phyloP scores from a whole-genome alignment of 2,888 invertebrate species.

The Cremastinae sp. region DNA sequence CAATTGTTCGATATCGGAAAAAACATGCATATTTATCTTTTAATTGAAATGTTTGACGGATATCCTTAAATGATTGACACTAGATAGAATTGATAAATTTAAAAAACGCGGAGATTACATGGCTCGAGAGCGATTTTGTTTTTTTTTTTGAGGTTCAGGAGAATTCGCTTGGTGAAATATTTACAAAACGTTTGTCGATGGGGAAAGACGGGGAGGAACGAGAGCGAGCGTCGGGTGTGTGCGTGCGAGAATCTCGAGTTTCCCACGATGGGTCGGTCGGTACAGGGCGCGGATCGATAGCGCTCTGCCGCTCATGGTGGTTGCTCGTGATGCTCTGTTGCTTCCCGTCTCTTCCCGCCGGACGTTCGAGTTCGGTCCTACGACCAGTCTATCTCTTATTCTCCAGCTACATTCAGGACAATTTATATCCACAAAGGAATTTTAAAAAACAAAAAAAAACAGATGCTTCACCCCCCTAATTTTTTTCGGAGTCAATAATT shows the following conservation, averaged over 20 bases:
- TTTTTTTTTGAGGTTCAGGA: too few relatives aligned
- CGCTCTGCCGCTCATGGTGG: constrained; percentile 42
- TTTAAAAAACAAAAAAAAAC: constrained; percentile 33
- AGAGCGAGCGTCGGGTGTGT: constrained; percentile 36
- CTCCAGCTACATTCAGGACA: constrained; percentile 32
- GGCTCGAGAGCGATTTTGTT: too few relatives aligned
- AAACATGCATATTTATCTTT: too few relatives aligned
- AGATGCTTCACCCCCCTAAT: too few relatives aligned
- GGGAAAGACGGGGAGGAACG: background rate
- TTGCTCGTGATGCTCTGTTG: constrained; percentile 55
- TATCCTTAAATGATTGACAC: too few relatives aligned
- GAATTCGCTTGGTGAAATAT: background rate
- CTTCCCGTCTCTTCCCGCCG: constrained; percentile 58
- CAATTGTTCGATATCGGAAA: too few relatives aligned
- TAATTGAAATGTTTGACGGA: too few relatives aligned
- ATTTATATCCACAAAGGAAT: constrained; percentile 32
- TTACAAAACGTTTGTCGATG: background rate
- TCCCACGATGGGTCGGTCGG: constrained; percentile 63
- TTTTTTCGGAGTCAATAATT: too few relatives aligned
- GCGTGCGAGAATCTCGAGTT: constrained; percentile 62
- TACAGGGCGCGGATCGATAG: constrained; percentile 60
- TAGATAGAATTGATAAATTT: too few relatives aligned
- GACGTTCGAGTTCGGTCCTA: constrained; percentile 51
- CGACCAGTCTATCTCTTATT: constrained; percentile 26
- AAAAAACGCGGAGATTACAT: too few relatives aligned